Evolutionary conservation across 2,888 invertebrate species (phyloP), one percentile per base, ranked within the genome.

Genomic region (Julus scanicus): DNA sequence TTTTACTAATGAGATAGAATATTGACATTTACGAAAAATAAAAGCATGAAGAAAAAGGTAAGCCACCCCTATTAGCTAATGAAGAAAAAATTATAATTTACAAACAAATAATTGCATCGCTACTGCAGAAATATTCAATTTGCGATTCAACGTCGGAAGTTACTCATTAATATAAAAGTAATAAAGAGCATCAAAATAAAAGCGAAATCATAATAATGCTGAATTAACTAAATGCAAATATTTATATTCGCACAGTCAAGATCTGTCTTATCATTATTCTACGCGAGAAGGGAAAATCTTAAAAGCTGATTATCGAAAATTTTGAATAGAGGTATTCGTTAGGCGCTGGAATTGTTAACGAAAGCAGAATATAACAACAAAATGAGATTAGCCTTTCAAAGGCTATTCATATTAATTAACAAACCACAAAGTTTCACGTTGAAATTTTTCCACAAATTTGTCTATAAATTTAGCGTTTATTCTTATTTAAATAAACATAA

Each of bases 191-290:
- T 17, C 3, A 63, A n/a, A 17, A 63, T 63, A 63, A n/a, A 63
- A 63, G 63, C 17, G 44, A 8, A 44, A 44, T 17, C 17, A 63
- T 5, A 63, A 63, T 63, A 63, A 63, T 63, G 71, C 71, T 71
- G 71, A 71, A 71, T 63, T 63, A 63, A 63, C n/a, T n/a, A 63
- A 63, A 63, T 63, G 57, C 57, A 63, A 63, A 63, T n/a, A 63
- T n/a, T 63, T 17, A 63, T 5, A 63, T 63, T 63, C n/a, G 17
- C n/a, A 63, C n/a, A 63, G 17, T 3, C n/a, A 63, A 15, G 53
- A 4, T 4, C 17, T 53, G 3, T 63, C 57, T 63, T 63, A 53
- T 63, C n/a, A 63, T 63, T n/a, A 17, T 63, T n/a, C 44, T 44
- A 2, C 0, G 17, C 17, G 57, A 63, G 17, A 63, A 63, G 57